Base-by-base conservation (phyloP, 2,113 vertebrate species). In the Gasterosteus aculeatus region DNA sequence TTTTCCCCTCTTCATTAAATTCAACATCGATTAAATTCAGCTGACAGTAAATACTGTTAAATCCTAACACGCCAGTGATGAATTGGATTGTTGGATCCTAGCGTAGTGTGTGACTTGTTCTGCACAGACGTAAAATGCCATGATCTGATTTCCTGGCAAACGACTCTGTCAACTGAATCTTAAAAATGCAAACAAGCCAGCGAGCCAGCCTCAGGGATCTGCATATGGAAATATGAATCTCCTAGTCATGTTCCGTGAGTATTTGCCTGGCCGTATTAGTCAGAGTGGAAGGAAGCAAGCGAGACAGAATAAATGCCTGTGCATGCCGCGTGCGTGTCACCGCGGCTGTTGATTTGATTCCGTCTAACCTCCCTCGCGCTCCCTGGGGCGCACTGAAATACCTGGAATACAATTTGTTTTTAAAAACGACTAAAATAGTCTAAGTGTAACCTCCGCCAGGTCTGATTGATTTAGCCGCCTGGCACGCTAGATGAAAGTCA, bases 181-280 rank as follows among this genome's bases (percentile, higher is more conserved):
- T 77, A 87, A 90, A 90, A 90, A 91, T 87, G 87, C 84, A 90
- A 91, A 91, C 89, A 87, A 86, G 78, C 42, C 22, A 71, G 77
- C 14, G 10, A 78, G 61, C 75, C 75, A 80, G 79, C 66, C 82
- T 70, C 22, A 11, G 64, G 68, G 47, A 82, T 72, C 82, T 87
- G 83, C 66, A 82, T 91, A 89, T 87, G 80, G 75, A 88, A 90
- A 91, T 87, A 57, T 5, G 16, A 4, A 71, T 83, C 54, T 70
- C 31, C 31, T 47, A 46, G 62, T 77, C 19, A 7, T n/a, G 44
- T 35, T 80, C 63, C 83, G 65, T 66, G 73, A 59, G 53, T 39
- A 54, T 84, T 63, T 77, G 79, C 51, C 11, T 79, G 54, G 42
- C 66, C 84, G 83, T 74, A 65, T 88, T 78, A 78, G 75, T 78